phyloP scores from a whole-genome alignment of 2,113 vertebrate genomes.

The Nothoprocta perdicaria region DNA sequence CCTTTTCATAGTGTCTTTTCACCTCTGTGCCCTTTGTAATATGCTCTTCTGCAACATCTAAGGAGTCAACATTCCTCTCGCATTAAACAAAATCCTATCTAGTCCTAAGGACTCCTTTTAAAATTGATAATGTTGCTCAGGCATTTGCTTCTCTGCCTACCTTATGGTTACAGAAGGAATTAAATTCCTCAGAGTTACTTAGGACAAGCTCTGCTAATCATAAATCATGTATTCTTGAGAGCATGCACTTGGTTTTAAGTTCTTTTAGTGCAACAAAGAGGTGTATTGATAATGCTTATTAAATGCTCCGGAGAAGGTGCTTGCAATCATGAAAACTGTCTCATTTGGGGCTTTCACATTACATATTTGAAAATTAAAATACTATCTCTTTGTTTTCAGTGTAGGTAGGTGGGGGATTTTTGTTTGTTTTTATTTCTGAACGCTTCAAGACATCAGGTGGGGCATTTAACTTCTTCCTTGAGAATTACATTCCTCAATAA shows the following conservation, averaged over 20 bases:
- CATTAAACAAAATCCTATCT: conserved; percentile 49
- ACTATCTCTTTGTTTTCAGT: neutral
- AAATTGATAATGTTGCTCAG: conserved; percentile 25
- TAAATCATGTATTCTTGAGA: neutral
- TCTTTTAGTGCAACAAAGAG: neutral
- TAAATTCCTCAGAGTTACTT: neutral
- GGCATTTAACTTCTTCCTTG: neutral
- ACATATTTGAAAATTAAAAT: neutral
- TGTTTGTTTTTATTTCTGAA: neutral
- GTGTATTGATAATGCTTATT: neutral
- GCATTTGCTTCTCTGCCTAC: conserved; percentile 27
- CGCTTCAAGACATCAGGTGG: neutral
- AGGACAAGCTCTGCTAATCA: neutral
- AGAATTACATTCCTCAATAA: conserved; percentile 49
- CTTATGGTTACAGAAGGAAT: conserved; percentile 14
- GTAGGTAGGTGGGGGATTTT: neutral
- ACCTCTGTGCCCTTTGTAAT: neutral
- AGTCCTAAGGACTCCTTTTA: conserved; percentile 2
- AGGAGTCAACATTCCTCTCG: conserved; percentile 42
- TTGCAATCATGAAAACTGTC: neutral
- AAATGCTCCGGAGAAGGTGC: neutral
- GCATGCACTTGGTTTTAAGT: neutral
- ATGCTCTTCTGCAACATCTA: conserved; percentile 32
- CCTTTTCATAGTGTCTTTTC: neutral
- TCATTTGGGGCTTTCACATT: neutral